Evolutionary conservation across 1,140 invertebrate species (phyloP).

Genomic region (Zophobas morio): DNA sequence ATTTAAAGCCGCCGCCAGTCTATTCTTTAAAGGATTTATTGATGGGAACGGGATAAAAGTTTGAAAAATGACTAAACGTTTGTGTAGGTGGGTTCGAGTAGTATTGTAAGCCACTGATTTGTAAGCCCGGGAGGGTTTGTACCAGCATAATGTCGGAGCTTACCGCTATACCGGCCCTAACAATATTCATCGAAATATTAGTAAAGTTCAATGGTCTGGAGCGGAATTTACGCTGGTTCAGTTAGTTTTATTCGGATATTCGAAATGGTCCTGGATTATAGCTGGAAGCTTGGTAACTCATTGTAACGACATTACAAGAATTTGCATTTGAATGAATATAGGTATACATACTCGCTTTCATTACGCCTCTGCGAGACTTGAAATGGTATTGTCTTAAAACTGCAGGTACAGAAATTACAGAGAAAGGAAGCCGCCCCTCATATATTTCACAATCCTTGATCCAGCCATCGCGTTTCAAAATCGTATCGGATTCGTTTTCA

Average conservation of each 20-base stretch:
- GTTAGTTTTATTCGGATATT: conserved; percentile 36
- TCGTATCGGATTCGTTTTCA: conserved; percentile 6
- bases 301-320: conserved; percentile 40
- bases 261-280: conserved; percentile 16
- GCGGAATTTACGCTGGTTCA: conserved; percentile 19
- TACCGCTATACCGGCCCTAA: not conserved
- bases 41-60: not conserved
- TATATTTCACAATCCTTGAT: conserved; percentile 6
- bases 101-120: not conserved
- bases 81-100: no score
- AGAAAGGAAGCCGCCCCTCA: not conserved
- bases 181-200: conserved; percentile 41
- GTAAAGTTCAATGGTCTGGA: conserved; percentile 32
- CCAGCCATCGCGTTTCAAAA: not conserved
- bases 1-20: conserved; percentile 1
- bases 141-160: conserved; percentile 9
- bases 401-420: conserved; percentile 9
- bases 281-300: conserved; percentile 17
- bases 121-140: not conserved
- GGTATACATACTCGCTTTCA: conserved; percentile 4
- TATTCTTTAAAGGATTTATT: conserved; percentile 2
- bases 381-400: conserved; percentile 28
- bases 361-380: conserved; percentile 11
- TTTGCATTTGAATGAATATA: conserved; percentile 40
- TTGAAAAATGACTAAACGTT: not conserved